Conservation (phyloP, 2,113 vertebrate genomes). For the Alligator sinensis region DNA sequence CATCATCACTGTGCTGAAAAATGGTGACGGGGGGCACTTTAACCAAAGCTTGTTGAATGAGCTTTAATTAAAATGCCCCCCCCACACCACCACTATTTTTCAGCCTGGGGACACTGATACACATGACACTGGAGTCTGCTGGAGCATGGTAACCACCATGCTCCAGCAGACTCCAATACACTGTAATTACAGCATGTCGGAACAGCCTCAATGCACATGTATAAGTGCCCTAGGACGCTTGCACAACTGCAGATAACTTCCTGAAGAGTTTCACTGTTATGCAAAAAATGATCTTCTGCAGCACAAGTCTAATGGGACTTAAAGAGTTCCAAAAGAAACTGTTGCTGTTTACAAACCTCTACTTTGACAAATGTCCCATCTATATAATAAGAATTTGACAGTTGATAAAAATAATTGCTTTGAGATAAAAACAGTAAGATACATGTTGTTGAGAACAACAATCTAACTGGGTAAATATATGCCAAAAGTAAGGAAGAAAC, state of each 20-base stretch:
- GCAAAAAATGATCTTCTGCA: neutral
- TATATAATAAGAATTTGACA: neutral
- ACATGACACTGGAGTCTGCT: no score
- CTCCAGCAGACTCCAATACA: no score
- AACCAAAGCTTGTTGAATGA: no score
- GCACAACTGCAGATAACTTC: constrained; percentile 1
- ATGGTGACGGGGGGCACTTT: no score
- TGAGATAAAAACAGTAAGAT: neutral
- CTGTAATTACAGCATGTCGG: no score
- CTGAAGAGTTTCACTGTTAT: neutral
- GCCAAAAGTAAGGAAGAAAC: neutral
- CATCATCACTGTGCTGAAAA: no score
- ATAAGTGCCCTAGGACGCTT: neutral
- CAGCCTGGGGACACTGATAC: no score
- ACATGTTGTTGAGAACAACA: neutral
- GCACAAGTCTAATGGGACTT: neutral
- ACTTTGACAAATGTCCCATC: neutral
- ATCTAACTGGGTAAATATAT: neutral
- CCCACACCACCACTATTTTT: no score
- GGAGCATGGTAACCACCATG: no score
- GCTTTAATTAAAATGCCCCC: no score
- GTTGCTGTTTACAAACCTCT: neutral
- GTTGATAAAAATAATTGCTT: neutral
- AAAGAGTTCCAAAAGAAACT: neutral
- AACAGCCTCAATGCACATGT: no score